A percentile compares a stretch with the other conserved stretches of the same genome.
These are phyloP conservation scores for Chelonoidis abingdonii DNA, from an alignment of 2,113 vertebrate genomes.

Conservation along the genomic window DNA sequence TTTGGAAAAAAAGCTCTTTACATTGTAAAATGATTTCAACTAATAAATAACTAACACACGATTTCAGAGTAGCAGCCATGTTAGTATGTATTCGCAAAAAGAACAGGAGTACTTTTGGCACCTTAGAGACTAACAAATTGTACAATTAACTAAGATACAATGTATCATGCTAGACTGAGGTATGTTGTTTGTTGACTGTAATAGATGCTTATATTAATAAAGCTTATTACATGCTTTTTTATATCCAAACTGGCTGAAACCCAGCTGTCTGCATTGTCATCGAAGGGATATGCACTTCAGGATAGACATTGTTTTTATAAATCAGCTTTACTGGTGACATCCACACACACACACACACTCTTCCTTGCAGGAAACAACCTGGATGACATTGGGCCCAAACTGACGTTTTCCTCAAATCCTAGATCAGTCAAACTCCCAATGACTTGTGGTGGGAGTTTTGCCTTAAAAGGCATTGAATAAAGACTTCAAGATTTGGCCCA, in stretches of 20 bases:
- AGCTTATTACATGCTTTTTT: background rate
- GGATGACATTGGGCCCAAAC: background rate
- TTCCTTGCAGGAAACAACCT: background rate
- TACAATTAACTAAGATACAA: constrained; percentile 48
- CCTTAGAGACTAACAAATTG: too few species aligned
- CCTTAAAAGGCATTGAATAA: background rate
- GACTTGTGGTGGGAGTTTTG: background rate
- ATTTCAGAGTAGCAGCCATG: background rate
- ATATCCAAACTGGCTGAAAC: background rate
- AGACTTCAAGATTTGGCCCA: background rate
- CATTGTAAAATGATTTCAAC: background rate
- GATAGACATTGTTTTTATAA: background rate
- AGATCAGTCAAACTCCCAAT: background rate
- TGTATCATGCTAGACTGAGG: background rate
- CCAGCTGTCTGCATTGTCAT: background rate
- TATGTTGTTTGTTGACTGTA: background rate
- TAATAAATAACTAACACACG: background rate
- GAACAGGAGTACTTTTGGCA: too few species aligned
- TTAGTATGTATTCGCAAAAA: too few species aligned
- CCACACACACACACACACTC: too few species aligned
- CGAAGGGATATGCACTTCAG: background rate
- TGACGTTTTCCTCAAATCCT: background rate
- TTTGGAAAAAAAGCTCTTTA: background rate
- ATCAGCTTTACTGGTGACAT: background rate
- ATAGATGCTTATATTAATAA: background rate